These are phyloP conservation scores for Dryobates pubescens DNA, from an alignment of 2,797 vertebrate species.

Conservation along the genomic window DNA sequence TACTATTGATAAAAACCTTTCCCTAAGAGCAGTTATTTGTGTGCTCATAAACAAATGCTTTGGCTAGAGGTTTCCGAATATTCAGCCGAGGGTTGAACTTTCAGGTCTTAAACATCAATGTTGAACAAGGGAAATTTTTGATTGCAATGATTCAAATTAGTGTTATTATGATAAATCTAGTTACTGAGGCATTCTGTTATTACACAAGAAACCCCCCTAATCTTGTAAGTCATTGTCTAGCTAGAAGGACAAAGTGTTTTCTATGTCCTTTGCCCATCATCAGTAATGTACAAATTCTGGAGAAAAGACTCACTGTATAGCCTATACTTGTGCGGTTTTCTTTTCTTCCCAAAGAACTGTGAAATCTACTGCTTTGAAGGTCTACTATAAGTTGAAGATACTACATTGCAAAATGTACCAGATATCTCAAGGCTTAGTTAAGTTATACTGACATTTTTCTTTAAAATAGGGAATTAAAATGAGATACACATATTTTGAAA, in stretches of 20 bases:
- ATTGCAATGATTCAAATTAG: not conserved
- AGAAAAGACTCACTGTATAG: too few species aligned
- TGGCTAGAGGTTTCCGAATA: not conserved
- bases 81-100: not conserved
- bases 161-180: not conserved
- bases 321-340: too few species aligned
- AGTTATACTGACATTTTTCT: not conserved
- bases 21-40: not conserved
- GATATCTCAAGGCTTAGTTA: not conserved
- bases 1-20: not conserved
- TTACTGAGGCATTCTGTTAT: not conserved
- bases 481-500: not conserved
- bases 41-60: not conserved
- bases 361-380: not conserved
- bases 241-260: not conserved
- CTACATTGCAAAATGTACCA: not conserved
- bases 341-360: not conserved
- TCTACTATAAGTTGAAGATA: not conserved
- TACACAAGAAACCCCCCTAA: not conserved
- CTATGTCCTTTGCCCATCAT: not conserved
- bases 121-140: not conserved
- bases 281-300: not conserved
- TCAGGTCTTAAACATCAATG: not conserved
- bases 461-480: not conserved
- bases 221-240: not conserved